Percentiles rank a stretch among this genome's conserved stretches.
Evolutionary conservation across 1,140 invertebrate genomes (phyloP).

Genomic region (Pogonomyrmex barbatus): DNA sequence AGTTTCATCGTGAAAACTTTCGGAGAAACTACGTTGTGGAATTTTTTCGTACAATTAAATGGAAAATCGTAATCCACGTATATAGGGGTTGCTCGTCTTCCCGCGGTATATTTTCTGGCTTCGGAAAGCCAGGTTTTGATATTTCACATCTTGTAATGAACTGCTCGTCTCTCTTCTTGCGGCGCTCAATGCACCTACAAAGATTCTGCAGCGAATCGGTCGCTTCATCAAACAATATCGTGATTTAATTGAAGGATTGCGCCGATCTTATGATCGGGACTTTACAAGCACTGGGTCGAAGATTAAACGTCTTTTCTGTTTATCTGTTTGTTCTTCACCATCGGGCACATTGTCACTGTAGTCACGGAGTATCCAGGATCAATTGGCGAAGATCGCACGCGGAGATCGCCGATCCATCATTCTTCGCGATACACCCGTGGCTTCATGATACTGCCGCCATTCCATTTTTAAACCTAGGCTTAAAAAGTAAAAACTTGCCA

Average conservation of each 20-base stretch:
- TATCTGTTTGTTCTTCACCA: conserved; percentile 39
- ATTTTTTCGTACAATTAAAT: conserved; percentile 47
- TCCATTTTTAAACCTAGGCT: conserved; percentile 67
- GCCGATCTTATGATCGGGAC: conserved; percentile 15
- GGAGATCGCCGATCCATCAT: conserved; percentile 4
- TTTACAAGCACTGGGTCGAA: conserved; percentile 28
- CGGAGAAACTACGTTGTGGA: conserved; percentile 20
- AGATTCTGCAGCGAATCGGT: conserved; percentile 21
- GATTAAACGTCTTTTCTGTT: conserved; percentile 27
- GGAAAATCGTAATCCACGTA: conserved; percentile 43
- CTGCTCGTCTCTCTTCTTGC: background rate
- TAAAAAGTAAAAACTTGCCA: conserved; percentile 72
- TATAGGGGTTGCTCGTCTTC: conserved; percentile 16
- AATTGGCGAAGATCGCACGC: conserved; percentile 12
- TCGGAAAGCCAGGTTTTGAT: conserved; percentile 14
- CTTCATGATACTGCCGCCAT: conserved; percentile 65
- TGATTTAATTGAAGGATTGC: background rate
- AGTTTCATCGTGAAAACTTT: conserved; percentile 52
- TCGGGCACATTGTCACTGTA: conserved; percentile 54
- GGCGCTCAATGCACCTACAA: background rate
- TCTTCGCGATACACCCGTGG: conserved; percentile 49
- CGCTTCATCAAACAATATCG: conserved; percentile 45
- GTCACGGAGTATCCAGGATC: conserved; percentile 29
- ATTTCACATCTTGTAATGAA: conserved; percentile 23
- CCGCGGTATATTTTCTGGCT: background rate